These are phyloP conservation scores for Aphelinus atriplicis DNA, from an alignment of 1,140 invertebrate species.

Conservation along the genomic window DNA sequence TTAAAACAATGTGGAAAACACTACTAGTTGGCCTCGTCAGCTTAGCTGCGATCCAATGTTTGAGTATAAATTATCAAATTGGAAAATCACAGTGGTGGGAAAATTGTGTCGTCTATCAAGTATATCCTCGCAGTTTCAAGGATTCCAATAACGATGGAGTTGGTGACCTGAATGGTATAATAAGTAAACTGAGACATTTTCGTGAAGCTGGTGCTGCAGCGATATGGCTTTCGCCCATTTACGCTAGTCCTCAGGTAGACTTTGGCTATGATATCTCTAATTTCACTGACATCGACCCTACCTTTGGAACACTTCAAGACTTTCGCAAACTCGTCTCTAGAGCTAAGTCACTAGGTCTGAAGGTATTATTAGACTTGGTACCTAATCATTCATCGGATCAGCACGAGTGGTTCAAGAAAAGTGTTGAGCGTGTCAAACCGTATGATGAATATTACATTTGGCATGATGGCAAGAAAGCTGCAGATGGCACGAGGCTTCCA, in stretches of 20 bases:
- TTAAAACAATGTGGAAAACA: neutral
- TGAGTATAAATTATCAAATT: neutral
- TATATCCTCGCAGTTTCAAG: slow-evolving; percentile 82
- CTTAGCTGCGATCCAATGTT: too few relatives aligned
- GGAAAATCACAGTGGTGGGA: slow-evolving; percentile 75
- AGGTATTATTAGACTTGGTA: slow-evolving; percentile 75
- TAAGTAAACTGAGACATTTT: slow-evolving; percentile 72
- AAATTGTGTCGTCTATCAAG: slow-evolving; percentile 77
- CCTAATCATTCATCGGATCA: slow-evolving; percentile 80
- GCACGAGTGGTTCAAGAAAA: slow-evolving; percentile 76
- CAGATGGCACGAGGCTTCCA: slow-evolving; percentile 42
- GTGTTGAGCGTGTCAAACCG: slow-evolving; percentile 66
- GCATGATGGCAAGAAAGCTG: slow-evolving; percentile 60
- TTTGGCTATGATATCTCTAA: slow-evolving; percentile 76
- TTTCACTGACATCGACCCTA: slow-evolving; percentile 69
- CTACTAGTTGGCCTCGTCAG: slow-evolving; percentile 9
- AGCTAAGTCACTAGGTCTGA: slow-evolving; percentile 53
- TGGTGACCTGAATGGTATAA: slow-evolving; percentile 77
- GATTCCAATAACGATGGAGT: slow-evolving; percentile 81
- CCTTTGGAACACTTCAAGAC: slow-evolving; percentile 72
- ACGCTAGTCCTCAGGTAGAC: slow-evolving; percentile 69
- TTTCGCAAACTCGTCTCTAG: slow-evolving; percentile 67
- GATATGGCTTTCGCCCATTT: slow-evolving; percentile 74
- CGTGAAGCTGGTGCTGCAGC: slow-evolving; percentile 72
- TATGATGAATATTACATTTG: slow-evolving; percentile 79